phyloP scores from a whole-genome alignment of 1,140 invertebrate genomes.

The Triops longicaudatus region DNA sequence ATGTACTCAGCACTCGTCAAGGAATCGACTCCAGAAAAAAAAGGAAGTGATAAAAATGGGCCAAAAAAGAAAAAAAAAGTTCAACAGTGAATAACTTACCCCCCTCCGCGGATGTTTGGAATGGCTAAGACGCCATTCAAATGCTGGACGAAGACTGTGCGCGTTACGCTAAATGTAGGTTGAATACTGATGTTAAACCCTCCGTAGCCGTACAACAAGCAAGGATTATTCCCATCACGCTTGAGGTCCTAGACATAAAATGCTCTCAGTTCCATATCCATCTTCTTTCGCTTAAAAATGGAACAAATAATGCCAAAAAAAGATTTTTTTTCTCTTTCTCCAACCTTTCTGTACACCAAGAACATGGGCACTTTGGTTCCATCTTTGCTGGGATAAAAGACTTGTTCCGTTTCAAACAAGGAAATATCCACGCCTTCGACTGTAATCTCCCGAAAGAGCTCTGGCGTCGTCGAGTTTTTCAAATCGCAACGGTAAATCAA shows the following conservation, averaged over 20 bases:
- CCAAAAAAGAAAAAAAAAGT: background rate
- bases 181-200: constrained; percentile 90
- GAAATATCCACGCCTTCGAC: constrained; percentile 73
- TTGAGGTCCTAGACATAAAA: constrained; percentile 45
- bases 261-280: too few species aligned
- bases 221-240: constrained; percentile 61
- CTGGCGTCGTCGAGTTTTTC: constrained; percentile 51
- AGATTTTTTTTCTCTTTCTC: constrained; percentile 31
- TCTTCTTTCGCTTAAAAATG: constrained; percentile 19
- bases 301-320: constrained; percentile 18
- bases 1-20: too few species aligned
- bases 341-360: constrained; percentile 77
- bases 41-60: background rate
- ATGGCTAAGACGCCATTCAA: constrained; percentile 81
- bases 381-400: constrained; percentile 92
- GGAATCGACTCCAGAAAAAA: too few species aligned
- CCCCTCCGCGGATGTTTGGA: constrained; percentile 92
- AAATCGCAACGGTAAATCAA: constrained; percentile 84
- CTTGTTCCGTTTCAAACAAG: constrained; percentile 74
- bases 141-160: constrained; percentile 82
- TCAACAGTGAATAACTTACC: constrained; percentile 48
- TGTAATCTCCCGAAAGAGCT: constrained; percentile 70
- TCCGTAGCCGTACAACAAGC: constrained; percentile 91
- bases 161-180: constrained; percentile 71
- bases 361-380: constrained; percentile 97